These are phyloP conservation scores for Prionailurus bengalensis DNA, from an alignment of 2,113 vertebrate genomes.

Conservation along the genomic window DNA sequence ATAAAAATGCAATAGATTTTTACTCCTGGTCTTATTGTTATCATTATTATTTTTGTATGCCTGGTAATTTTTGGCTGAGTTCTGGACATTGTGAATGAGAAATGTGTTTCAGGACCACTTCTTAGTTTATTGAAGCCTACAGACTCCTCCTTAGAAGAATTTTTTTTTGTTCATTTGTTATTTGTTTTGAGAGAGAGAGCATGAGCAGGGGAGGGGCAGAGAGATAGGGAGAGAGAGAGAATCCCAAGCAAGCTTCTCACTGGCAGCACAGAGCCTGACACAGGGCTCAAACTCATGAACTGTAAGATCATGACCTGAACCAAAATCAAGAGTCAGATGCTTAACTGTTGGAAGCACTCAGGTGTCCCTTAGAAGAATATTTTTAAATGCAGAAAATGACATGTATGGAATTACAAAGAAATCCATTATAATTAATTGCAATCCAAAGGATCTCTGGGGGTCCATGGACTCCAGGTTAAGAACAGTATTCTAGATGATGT, in stretches of 20 bases:
- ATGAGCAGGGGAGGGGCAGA: too few relatives aligned
- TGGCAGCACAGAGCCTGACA: too few relatives aligned
- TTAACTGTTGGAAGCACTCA: too few relatives aligned
- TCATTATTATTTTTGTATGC: not conserved
- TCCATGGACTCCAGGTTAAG: not conserved
- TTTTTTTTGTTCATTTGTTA: not conserved
- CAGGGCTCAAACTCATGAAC: too few relatives aligned
- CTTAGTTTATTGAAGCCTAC: not conserved
- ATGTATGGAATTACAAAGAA: conserved; percentile 1
- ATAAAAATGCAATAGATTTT: not conserved
- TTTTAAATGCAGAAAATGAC: not conserved
- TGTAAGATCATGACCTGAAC: too few relatives aligned
- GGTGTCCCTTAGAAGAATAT: not conserved
- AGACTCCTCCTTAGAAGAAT: not conserved
- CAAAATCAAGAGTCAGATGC: too few relatives aligned
- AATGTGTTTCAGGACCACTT: not conserved
- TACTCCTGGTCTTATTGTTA: not conserved
- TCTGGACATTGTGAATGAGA: not conserved
- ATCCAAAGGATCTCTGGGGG: not conserved
- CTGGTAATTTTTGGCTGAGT: conserved; percentile 16
- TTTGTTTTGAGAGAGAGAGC: too few relatives aligned
- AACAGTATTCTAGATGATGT: not conserved
- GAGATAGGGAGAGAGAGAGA: too few relatives aligned
- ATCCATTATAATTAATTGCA: not conserved
- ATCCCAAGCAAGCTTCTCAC: too few relatives aligned